Evolutionary conservation across 2,797 vertebrate species (phyloP).

Genomic region (Echiichthys vipera): DNA sequence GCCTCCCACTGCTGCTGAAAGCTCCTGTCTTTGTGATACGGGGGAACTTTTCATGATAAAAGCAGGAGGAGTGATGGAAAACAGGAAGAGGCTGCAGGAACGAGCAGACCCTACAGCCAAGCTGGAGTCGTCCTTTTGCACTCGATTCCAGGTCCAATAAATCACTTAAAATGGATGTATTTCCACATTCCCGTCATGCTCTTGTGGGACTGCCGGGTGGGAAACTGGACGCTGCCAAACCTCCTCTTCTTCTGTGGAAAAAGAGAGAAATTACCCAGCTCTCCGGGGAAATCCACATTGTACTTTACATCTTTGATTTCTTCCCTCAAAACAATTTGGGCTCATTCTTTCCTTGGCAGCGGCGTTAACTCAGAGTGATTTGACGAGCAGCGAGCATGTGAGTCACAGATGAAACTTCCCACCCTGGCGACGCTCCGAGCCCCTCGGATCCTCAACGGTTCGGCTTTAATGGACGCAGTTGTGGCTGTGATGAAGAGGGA

Average conservation of each 20-base stretch:
- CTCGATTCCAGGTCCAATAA: slow-evolving; percentile 26
- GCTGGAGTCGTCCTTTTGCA: neutral
- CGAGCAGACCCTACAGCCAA: neutral
- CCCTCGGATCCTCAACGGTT: neutral
- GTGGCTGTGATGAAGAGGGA: slow-evolving; percentile 9
- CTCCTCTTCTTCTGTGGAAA: slow-evolving; percentile 15
- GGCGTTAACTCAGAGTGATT: slow-evolving; percentile 38
- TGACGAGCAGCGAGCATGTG: slow-evolving; percentile 48
- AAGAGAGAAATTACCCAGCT: slow-evolving; percentile 28
- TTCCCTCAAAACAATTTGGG: slow-evolving; percentile 17
- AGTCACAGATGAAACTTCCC: slow-evolving; percentile 46
- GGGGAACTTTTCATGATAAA: neutral
- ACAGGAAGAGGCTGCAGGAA: slow-evolving; percentile 16
- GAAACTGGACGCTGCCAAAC: slow-evolving; percentile 31
- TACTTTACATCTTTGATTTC: slow-evolving; percentile 44
- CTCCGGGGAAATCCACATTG: slow-evolving; percentile 24
- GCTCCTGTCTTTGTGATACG: too few species aligned
- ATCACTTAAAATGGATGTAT: slow-evolving; percentile 29
- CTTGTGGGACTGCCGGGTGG: slow-evolving; percentile 15
- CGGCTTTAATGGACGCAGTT: slow-evolving; percentile 28
- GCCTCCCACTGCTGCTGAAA: too few species aligned
- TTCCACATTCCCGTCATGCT: slow-evolving; percentile 41
- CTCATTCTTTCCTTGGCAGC: slow-evolving; percentile 45
- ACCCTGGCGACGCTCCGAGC: slow-evolving; percentile 17
- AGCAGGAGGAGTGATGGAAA: neutral